phyloP scores from a whole-genome alignment of 2,888 invertebrate genomes.

The Dorcus parallelipipedus region DNA sequence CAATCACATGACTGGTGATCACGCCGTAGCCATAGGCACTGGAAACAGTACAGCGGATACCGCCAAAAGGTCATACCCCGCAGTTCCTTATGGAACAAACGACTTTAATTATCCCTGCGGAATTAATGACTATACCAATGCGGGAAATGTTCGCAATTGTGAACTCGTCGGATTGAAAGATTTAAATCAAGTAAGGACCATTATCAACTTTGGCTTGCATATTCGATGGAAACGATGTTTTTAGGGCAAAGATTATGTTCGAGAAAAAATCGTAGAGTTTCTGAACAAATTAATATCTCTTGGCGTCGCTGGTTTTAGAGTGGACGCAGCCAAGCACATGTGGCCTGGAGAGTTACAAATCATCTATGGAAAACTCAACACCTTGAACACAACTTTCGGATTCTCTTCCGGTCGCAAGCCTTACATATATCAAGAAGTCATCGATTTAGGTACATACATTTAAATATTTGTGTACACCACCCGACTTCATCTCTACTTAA shows the following conservation, averaged over 20 bases:
- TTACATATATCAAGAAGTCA: constrained; percentile 74
- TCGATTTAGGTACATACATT: constrained; percentile 54
- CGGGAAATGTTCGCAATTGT: constrained; percentile 55
- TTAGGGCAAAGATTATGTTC: constrained; percentile 54
- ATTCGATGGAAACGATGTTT: constrained; percentile 5
- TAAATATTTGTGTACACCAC: not conserved
- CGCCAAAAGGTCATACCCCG: constrained; percentile 46
- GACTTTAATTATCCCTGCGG: constrained; percentile 70
- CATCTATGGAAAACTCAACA: constrained; percentile 61
- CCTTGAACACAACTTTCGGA: constrained; percentile 62
- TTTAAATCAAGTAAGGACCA: constrained; percentile 59
- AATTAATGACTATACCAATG: constrained; percentile 65
- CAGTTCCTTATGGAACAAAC: constrained; percentile 61
- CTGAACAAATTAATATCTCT: constrained; percentile 64
- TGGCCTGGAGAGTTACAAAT: constrained; percentile 67
- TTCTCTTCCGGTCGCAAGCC: constrained; percentile 63
- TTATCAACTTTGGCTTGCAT: not conserved
- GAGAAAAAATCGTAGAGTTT: constrained; percentile 59
- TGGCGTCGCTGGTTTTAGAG: constrained; percentile 81
- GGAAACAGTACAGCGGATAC: constrained; percentile 58
- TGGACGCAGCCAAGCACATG: constrained; percentile 79
- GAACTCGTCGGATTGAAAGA: constrained; percentile 65
- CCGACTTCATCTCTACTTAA: not conserved
- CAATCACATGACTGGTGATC: constrained; percentile 75
- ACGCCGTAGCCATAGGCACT: constrained; percentile 55